Evolutionary conservation across 2,888 invertebrate genomes (phyloP), one percentile per base, ranked within the genome.

Genomic region (Dolichopus griseipennis): DNA sequence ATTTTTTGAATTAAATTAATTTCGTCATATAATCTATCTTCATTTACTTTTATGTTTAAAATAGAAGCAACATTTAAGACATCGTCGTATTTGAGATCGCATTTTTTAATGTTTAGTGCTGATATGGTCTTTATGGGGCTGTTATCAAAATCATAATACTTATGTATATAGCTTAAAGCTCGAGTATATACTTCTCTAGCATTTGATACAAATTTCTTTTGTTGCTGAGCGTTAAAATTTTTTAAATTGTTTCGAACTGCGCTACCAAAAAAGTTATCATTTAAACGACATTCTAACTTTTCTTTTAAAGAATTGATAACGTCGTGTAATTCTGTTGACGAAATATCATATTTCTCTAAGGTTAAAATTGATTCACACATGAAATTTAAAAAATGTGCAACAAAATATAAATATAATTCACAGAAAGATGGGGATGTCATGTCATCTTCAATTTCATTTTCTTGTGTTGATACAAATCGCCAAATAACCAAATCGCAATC

Each of bases 361-460:
- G 22, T 22, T 5, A 63, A 22, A 8, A 63, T 63, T 22, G 22
- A 22, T 63, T 63, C 63, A 21, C 22, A 22, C 22, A 63, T 22
- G 22, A 63, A 2, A 63, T 63, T 63, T 22, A 63, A 22, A 27
- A 22, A 63, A 27, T 63, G 63, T 22, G 21, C 22, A 22, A 63
- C 63, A 63, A 63, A 63, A 27, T 63, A 63, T 22, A 63, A 63
- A 63, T 27, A 63, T 22, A 10, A 63, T 21, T 63, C 34, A 7
- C 34, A 34, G 9, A 34, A 34, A 5, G 34, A 7, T 34, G 9
- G 9, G 5, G 5, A 5, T 34, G 9, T 63, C 8, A 63, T 21
- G 63, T 63, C 27, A 63, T 27, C 9, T 21, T 7, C 22, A 8
- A 22, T 12, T 63, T 22, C 63, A 63, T 21, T 22, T 63, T 63